Conservation (phyloP, 2,888 invertebrate species). For the Pyrgus malvae region DNA sequence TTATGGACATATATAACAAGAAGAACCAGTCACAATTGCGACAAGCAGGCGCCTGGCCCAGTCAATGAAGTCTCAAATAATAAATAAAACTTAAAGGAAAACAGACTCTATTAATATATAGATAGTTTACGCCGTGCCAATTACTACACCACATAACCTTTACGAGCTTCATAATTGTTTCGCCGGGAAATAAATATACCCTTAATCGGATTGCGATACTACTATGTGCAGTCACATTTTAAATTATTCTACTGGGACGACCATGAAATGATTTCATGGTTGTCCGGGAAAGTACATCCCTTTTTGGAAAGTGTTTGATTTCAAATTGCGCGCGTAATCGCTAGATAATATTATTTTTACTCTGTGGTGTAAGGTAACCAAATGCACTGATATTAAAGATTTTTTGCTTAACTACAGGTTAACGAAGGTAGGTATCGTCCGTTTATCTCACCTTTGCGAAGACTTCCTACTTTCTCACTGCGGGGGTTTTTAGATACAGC, state of each 20-base stretch:
- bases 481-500: constrained; percentile 5
- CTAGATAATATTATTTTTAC: too few species aligned
- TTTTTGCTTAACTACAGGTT: too few species aligned
- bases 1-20: constrained; percentile 72
- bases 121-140: constrained; percentile 44
- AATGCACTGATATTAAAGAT: too few species aligned
- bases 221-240: neutral
- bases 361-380: too few species aligned
- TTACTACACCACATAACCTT: constrained; percentile 15
- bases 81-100: constrained; percentile 69
- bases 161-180: constrained; percentile 9
- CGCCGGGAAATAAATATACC: neutral
- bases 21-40: constrained; percentile 78
- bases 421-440: constrained; percentile 14
- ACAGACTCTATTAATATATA: constrained; percentile 50
- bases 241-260: too few species aligned
- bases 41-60: constrained; percentile 69
- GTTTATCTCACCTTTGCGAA: constrained; percentile 15
- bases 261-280: too few species aligned
- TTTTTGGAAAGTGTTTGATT: too few species aligned
- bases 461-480: constrained; percentile 24
- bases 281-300: too few species aligned
- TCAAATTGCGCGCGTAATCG: too few species aligned
- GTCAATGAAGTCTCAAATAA: constrained; percentile 73
- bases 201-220: neutral